These are phyloP conservation scores for Acanthosepion lycidas DNA, from an alignment of 2,888 invertebrate genomes.

Conservation along the genomic window DNA sequence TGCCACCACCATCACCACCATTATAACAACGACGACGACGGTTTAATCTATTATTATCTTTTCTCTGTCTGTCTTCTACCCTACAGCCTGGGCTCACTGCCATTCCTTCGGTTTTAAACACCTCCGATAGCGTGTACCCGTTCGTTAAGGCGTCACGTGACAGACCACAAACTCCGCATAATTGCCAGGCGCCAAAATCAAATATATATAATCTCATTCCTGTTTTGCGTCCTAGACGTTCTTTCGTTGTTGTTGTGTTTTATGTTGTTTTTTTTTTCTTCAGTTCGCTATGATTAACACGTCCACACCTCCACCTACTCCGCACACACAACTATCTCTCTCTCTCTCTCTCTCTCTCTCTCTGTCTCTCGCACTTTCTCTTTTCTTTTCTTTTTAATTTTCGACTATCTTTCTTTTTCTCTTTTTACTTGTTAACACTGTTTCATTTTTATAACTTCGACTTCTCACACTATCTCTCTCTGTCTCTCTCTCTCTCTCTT, in stretches of 20 bases:
- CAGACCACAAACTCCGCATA: neutral
- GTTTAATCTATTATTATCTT: too few relatives aligned
- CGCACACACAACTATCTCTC: neutral
- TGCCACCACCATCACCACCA: too few relatives aligned
- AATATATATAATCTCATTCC: neutral
- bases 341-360: neutral
- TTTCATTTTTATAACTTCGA: too few relatives aligned
- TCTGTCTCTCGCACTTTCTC: neutral
- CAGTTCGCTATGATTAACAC: neutral
- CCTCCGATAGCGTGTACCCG: too few relatives aligned
- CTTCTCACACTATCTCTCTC: too few relatives aligned
- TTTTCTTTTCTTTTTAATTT: neutral
- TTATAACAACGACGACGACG: too few relatives aligned
- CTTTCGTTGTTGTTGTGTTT: neutral
- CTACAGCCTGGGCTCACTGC: too few relatives aligned
- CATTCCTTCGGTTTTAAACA: neutral
- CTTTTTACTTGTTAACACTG: neutral
- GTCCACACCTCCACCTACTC: neutral
- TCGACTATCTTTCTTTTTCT: neutral
- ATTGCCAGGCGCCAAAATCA: neutral
- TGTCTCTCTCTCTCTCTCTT: neutral
- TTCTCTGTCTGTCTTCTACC: too few relatives aligned
- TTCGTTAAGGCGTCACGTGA: conserved; percentile 1
- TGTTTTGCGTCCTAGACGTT: neutral
- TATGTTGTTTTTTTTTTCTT: neutral